Conservation (phyloP, 1,140 invertebrate species). For the Periplaneta americana region DNA sequence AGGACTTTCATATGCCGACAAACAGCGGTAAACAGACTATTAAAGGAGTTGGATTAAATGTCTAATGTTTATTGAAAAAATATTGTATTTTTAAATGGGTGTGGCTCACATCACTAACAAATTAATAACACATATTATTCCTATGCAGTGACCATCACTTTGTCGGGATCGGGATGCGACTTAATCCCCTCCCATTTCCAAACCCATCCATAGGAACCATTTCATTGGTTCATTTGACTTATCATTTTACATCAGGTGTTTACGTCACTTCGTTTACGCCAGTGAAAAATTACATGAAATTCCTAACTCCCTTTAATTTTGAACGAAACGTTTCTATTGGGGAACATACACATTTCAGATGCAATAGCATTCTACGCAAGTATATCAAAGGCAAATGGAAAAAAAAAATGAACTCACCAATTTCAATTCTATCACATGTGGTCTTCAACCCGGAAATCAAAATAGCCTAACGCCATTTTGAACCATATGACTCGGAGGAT, state of each 20-base stretch:
- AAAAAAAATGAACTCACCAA: not conserved
- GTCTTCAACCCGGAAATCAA: not conserved
- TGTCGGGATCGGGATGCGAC: too few species aligned
- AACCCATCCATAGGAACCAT: not conserved
- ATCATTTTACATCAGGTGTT: not conserved
- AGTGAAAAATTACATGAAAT: not conserved
- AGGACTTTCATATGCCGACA: too few species aligned
- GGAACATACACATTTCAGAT: too few species aligned
- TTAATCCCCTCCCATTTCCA: not conserved
- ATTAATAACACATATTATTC: not conserved
- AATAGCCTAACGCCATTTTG: slow-evolving; percentile 3
- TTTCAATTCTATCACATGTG: slow-evolving; percentile 2
- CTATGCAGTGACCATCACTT: not conserved
- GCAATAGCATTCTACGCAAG: not conserved
- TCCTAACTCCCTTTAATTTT: too few species aligned
- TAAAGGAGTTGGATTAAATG: too few species aligned
- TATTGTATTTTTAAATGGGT: not conserved
- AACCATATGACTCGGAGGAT: not conserved
- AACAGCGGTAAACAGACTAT: too few species aligned
- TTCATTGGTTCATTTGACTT: not conserved
- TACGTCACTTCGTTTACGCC: not conserved
- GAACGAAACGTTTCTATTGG: too few species aligned
- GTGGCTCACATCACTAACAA: not conserved
- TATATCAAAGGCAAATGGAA: not conserved
- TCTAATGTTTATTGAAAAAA: not conserved